phyloP scores from a whole-genome alignment of 2,797 vertebrate genomes.

The Okamejei kenojei region DNA sequence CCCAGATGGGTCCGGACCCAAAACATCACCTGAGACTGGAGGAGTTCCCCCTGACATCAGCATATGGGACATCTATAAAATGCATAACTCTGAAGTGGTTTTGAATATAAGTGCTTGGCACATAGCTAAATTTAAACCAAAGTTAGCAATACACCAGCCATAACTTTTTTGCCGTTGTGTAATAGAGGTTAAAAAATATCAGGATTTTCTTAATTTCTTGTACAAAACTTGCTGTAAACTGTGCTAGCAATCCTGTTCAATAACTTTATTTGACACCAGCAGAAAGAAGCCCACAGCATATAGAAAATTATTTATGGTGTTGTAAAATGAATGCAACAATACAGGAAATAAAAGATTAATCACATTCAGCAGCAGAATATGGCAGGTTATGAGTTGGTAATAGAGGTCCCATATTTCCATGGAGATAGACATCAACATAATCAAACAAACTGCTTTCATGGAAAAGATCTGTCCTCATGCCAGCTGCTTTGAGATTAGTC shows the following conservation, averaged over 20 bases:
- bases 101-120: no score
- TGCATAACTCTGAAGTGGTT: no score
- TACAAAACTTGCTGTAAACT: no score
- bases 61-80: no score
- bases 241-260: background rate
- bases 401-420: background rate
- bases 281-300: background rate
- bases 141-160: no score
- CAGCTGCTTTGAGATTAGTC: constrained; percentile 2
- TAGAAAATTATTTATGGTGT: background rate
- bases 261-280: background rate
- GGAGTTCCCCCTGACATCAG: no score
- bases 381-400: background rate
- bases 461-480: background rate
- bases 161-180: no score
- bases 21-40: no score
- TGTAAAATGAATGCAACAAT: background rate
- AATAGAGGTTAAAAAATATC: background rate
- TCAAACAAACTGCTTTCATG: background rate
- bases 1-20: no score
- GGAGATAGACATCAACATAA: background rate
- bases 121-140: no score
- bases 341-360: background rate
- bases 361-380: background rate
- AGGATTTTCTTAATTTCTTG: background rate